Evolutionary conservation across 2,113 vertebrate genomes (phyloP), one percentile per base, ranked within the genome.

Genomic region (Rutilus rutilus): DNA sequence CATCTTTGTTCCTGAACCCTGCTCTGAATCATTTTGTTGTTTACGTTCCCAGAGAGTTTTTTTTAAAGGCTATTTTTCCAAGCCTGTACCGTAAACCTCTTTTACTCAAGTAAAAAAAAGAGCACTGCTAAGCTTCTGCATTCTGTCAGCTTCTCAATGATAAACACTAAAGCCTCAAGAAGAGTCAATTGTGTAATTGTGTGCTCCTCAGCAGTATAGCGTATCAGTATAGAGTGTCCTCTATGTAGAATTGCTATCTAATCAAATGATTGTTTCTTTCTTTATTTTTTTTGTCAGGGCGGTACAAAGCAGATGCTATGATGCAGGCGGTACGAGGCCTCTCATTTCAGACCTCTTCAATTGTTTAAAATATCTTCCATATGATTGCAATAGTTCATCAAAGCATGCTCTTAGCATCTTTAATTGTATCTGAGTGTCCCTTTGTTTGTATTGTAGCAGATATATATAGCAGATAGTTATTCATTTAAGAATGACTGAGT

Each of bases 51-150:
- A 3, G 27, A n/a, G 11, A 42, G 17, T 62, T 17, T 60, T 42
- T 75, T 59, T 19, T 5, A 76, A 79, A 79, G 33, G 17, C 10
- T 36, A 42, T 59, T 79, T 80, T 80, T 11, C 6, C n/a, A 81
- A 65, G n/a, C n/a, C 14, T 8, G 15, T 64, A 42, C 36, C 36
- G 2, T 65, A 81, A 65, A n/a, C 39, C 60, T 27, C 78, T 79
- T 78, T 79, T 77, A 50, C 33, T 25, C 33, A 64, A 47, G 33
- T 64, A 27, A 47, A 47, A 65, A 65, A 47, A 80, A 19, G 23
- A 64, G 59, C 2, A 0, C 39, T 64, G 59, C 59, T 25, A 5
- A 25, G 78, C 78, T 47, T 39, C n/a, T 80, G n/a, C 73, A 52
- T 73, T 45, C 71, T 45, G 71, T 45, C 5, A 7, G 5, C 39